Evolutionary conservation across 2,113 vertebrate species (phyloP).

Genomic region (Dissostichus mawsoni): DNA sequence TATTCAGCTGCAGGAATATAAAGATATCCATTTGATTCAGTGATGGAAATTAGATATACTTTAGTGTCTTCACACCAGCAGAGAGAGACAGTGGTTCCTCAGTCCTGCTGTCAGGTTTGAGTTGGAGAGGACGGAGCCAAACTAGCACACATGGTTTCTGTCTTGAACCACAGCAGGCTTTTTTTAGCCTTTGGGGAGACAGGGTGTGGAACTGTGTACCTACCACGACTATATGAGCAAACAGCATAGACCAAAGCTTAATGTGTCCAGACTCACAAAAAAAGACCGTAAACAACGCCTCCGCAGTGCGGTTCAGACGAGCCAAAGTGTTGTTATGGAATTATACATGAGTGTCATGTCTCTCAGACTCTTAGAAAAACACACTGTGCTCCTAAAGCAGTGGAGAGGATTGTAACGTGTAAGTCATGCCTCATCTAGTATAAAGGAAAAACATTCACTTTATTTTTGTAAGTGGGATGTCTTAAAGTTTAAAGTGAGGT

Average conservation of each 20-base stretch:
- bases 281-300: conserved; percentile 48
- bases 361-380: conserved; percentile 22
- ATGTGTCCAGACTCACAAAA: conserved; percentile 42
- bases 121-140: conserved; percentile 25
- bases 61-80: conserved; percentile 19
- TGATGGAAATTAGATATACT: conserved; percentile 3
- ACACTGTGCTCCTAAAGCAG: conserved; percentile 1
- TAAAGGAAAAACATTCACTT: not conserved
- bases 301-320: conserved; percentile 8
- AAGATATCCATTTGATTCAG: not conserved
- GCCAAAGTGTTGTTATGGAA: conserved; percentile 30
- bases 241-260: conserved; percentile 44
- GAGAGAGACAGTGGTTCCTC: conserved; percentile 41
- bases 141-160: conserved; percentile 46
- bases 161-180: conserved; percentile 69
- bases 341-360: conserved; percentile 33
- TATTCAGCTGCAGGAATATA: not conserved
- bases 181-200: conserved; percentile 75
- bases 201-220: conserved; percentile 74
- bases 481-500: too few relatives aligned
- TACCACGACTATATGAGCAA: conserved; percentile 63
- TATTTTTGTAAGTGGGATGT: not conserved
- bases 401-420: not conserved
- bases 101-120: conserved; percentile 34
- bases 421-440: not conserved